phyloP scores from a whole-genome alignment of 2,888 invertebrate genomes.

The Holacanthella duospinosa region DNA sequence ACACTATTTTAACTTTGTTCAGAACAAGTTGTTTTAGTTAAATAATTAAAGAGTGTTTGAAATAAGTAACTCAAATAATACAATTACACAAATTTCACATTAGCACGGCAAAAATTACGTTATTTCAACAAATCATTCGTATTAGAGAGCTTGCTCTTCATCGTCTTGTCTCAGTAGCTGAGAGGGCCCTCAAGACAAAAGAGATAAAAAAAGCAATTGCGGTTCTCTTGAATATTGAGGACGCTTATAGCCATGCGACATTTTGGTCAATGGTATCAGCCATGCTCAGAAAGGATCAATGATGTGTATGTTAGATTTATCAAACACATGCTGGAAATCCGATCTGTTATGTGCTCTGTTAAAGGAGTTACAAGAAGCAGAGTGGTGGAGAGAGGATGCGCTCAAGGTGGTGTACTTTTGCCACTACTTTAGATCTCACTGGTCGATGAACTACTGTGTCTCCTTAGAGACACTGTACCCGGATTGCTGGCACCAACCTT shows the following conservation, averaged over 20 bases:
- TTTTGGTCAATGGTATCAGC: constrained; percentile 19
- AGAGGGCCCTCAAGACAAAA: neutral
- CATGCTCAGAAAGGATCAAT: neutral
- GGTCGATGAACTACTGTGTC: constrained; percentile 29
- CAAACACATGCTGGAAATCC: constrained; percentile 10
- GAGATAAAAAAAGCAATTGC: constrained; percentile 1
- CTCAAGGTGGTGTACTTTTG: constrained; percentile 38
- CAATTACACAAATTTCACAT: too few relatives aligned
- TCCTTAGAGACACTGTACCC: neutral
- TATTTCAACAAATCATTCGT: too few relatives aligned
- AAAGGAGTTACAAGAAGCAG: neutral
- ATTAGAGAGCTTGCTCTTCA: too few relatives aligned
- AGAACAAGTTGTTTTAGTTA: too few relatives aligned
- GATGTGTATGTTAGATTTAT: constrained; percentile 13
- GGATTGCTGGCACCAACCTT: neutral
- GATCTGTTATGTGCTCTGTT: neutral
- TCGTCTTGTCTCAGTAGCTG: neutral
- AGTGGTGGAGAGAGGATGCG: constrained; percentile 30
- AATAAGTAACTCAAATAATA: too few relatives aligned
- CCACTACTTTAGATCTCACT: constrained; percentile 38
- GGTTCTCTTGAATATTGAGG: constrained; percentile 32
- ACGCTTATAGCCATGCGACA: constrained; percentile 33
- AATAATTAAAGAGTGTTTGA: too few relatives aligned
- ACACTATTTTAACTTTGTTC: too few relatives aligned
- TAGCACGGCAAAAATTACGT: too few relatives aligned